phyloP scores from a whole-genome alignment of 2,888 invertebrate species.

The Lamproptera curius region DNA sequence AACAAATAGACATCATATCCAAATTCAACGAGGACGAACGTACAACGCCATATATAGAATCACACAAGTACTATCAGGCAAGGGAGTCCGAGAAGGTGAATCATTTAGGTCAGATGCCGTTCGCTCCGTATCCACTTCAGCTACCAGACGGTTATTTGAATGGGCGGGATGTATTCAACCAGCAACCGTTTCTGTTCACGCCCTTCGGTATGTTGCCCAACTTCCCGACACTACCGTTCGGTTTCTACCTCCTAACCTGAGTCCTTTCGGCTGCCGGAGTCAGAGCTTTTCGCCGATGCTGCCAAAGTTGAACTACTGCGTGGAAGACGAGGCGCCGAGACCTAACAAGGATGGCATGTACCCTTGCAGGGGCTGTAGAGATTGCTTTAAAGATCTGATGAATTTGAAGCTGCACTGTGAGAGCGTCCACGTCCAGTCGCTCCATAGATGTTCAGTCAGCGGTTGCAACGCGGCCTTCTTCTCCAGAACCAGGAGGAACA shows the following conservation, averaged over 20 bases:
- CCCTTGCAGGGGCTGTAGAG: conserved; percentile 84
- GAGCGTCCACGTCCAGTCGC: conserved; percentile 81
- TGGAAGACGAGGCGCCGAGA: conserved; percentile 82
- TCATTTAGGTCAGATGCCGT: conserved; percentile 49
- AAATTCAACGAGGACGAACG: conserved; percentile 86
- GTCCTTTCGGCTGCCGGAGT: conserved; percentile 58
- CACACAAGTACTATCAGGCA: conserved; percentile 61
- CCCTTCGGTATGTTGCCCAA: conserved; percentile 72
- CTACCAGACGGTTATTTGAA: conserved; percentile 61
- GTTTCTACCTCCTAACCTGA: conserved; percentile 66
- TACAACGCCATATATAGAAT: conserved; percentile 77
- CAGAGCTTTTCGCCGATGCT: conserved; percentile 55
- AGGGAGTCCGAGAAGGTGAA: conserved; percentile 57
- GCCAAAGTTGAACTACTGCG: conserved; percentile 75
- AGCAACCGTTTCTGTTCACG: conserved; percentile 67
- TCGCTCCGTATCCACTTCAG: conserved; percentile 55
- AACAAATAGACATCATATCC: conserved; percentile 89
- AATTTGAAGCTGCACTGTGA: conserved; percentile 86
- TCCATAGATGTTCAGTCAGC: conserved; percentile 85
- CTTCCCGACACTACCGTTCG: conserved; percentile 65
- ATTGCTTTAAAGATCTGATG: conserved; percentile 79
- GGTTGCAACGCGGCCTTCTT: conserved; percentile 89
- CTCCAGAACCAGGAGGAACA: conserved; percentile 86
- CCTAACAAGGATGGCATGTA: conserved; percentile 82
- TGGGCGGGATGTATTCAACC: conserved; percentile 61